Base-by-base conservation (phyloP, 2,797 vertebrate genomes). In the Geotrypetes seraphini region DNA sequence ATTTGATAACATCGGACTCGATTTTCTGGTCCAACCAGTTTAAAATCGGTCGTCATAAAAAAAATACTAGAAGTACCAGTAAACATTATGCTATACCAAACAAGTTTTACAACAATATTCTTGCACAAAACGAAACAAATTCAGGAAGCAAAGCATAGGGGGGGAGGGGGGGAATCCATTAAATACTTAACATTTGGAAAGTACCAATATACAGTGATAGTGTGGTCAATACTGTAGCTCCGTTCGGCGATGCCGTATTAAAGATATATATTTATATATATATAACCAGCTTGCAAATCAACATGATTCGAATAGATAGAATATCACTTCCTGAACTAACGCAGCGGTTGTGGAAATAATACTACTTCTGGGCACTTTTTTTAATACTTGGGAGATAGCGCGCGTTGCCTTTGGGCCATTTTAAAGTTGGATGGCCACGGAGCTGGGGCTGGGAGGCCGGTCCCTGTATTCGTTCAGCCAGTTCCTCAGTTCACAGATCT, bases 31-130 rank as follows among this genome's bases (percentile, higher is more conserved):
- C 50, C 40, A 63, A 82, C 75, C 94, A 81, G 94, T 98, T 92
- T 87, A 89, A 91, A 94, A 84, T 87, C 83, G 90, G 81, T 90
- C 93, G 79, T 97, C 94, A 98, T 86, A 83, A 74, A 70, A n/a
- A n/a, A 74, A 84, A 90, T 81, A 85, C 85, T 70, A 49, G 79
- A 82, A 78, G 61, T 71, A 70, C 63, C 66, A 61, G 75, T 64
- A 57, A n/a, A n/a, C n/a, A n/a, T n/a, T n/a, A n/a, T n/a, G n/a
- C n/a, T n/a, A n/a, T n/a, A n/a, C n/a, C n/a, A n/a, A n/a, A n/a
- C n/a, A n/a, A n/a, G n/a, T n/a, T n/a, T n/a, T n/a, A n/a, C n/a
- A n/a, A n/a, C n/a, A n/a, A n/a, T n/a, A n/a, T n/a, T n/a, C n/a
- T n/a, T n/a, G n/a, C n/a, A n/a, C n/a, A n/a, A n/a, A n/a, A n/a